Base-by-base conservation (phyloP, 1,140 invertebrate genomes). In the Bursaphelenchus mucronatus region DNA sequence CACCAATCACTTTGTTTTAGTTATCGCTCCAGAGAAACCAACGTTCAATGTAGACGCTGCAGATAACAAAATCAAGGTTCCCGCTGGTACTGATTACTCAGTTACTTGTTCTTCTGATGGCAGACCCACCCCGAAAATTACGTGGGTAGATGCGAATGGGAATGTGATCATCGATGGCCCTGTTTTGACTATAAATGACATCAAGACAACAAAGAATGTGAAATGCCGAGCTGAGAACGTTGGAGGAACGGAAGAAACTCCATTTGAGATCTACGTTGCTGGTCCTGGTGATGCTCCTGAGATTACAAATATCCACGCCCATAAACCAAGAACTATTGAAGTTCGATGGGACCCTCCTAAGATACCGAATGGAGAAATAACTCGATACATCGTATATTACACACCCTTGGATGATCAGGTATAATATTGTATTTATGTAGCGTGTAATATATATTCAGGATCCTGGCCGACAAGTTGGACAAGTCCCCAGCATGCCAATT, bases 281-380 rank as follows among this genome's bases (percentile, higher is more conserved):
- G 75, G 74, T 41, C 78, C 78, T 49, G 78, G 78, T 39, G 73
- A 70, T 53, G 76, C 79, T n/a, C 78, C 78, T 15, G 79, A 81
- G 50, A 81, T 79, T 56, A 71, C 78, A 44, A 66, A 66, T 10
- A 39, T 80, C 19, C 65, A 68, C 13, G 69, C 75, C 6, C 68
- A 79, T 15, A 69, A 73, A 54, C 78, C 78, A 44, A 65, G 68
- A 44, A 80, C 75, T 15, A 80, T 80, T 58, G 58, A 65, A 13
- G 77, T 76, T 30, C 58, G 52, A 49, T 80, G 75, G 71, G 72
- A 80, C 53, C 73, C 79, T 3, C 78, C 78, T 13, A 71, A 61
- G 9, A 73, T 81, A 55, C 68, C 78, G 0, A 80, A 80, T 62
- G 78, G 79, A 47, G 72, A 81, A 30, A 80, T 80, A 52, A 79